Evolutionary conservation across 2,888 invertebrate species (phyloP), one percentile per base, ranked within the genome.

Genomic region (Drosophila quasianomalipes): DNA sequence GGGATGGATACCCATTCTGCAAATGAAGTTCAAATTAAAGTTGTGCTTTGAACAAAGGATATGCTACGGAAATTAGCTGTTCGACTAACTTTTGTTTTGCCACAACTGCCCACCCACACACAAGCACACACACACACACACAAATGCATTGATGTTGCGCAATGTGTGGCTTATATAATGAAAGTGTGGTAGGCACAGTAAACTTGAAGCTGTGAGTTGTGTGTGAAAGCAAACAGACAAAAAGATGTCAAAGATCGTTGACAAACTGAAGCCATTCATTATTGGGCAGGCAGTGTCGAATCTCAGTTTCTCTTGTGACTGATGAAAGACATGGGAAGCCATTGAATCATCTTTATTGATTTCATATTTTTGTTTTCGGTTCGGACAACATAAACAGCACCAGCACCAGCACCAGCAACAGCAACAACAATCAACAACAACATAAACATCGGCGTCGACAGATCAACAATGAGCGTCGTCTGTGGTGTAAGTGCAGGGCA

Each of bases 1-100:
- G 96, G 77, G 98, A 97, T 88, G 98, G 98, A 93, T 99, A 99
- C 79, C 99, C 99, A 95, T 99, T 98, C 99, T 99, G 95, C 49
- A 96, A 51, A 33, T 41, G 58, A 12, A 59, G 52, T 58, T 44
- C 44, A 47, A 41, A 44, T 47, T 47, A 51, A 58, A 55, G n/a
- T 51, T 73, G 10, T 33, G 33, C 41, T 65, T 76, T 31, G 19
- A 31, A 5, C 37, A 57, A 44, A 87, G 85, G 85, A 86, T 88
- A 77, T 82, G 74, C 69, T 71, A 59, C 82, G 90, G 87, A 88
- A 90, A 88, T 88, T 84, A 64, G 58, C 54, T 62, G 22, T 58
- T 51, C 5, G 0, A 19, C 19, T 6, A 44, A 39, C 6, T 30
- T 30, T 5, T 9, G 14, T 4, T 4, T 28, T 28, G 12, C 19